Conservation (phyloP, 2,888 invertebrate species). For the Minunthozetes semirufus region DNA sequence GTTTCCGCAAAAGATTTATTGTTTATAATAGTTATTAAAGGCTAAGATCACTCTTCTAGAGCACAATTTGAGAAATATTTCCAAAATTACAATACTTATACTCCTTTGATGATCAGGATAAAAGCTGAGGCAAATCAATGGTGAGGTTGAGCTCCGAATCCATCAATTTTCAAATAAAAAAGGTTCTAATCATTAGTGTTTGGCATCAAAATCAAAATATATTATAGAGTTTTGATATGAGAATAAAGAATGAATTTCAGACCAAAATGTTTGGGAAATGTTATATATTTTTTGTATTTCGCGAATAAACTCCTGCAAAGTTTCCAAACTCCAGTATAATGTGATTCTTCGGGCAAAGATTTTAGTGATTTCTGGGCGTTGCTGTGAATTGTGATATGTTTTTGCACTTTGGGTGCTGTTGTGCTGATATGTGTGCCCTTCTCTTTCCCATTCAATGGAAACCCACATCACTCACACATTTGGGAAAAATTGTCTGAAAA, state of each 20-base stretch:
- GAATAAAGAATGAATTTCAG: not conserved
- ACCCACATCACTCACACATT: not conserved
- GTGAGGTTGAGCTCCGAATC: not conserved
- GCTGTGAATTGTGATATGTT: not conserved
- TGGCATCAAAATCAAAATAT: slow-evolving; percentile 9
- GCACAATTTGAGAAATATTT: not conserved
- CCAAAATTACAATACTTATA: not conserved
- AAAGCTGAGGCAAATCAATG: not conserved
- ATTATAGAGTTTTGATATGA: not conserved
- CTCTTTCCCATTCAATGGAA: not conserved
- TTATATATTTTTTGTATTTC: not conserved
- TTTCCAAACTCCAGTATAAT: not conserved
- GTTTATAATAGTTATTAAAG: not conserved
- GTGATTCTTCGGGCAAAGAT: not conserved
- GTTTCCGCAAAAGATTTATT: not conserved
- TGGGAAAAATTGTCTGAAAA: not conserved
- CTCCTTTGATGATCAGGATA: not conserved
- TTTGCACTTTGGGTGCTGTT: not conserved
- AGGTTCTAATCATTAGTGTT: not conserved
- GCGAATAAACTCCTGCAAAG: too few relatives aligned
- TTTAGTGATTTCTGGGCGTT: slow-evolving; percentile 2
- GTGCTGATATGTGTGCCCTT: slow-evolving; percentile 7
- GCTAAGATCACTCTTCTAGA: not conserved
- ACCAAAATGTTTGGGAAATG: not conserved
- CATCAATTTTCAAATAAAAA: not conserved